Evolutionary conservation across 92 coral and sea anemone species (phyloP).

Genomic region (Anthopleura xanthogrammica): DNA sequence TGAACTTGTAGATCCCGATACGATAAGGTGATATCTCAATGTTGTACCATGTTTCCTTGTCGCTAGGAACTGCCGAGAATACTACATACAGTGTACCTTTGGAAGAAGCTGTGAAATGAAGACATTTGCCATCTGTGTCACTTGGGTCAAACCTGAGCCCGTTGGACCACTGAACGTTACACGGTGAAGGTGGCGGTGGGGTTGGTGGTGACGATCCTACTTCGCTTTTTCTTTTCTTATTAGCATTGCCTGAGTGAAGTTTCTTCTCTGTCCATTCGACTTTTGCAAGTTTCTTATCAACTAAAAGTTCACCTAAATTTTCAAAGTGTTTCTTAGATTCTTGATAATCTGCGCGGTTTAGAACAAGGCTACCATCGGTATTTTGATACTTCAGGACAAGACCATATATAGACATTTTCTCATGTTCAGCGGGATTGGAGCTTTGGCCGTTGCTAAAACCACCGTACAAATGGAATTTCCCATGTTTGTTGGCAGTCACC

Average conservation of each 20-base stretch:
- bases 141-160: conserved; percentile 54
- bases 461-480: conserved; percentile 37
- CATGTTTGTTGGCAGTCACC: conserved; percentile 18
- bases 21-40: conserved; percentile 24
- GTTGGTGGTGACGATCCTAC: not conserved
- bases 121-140: conserved; percentile 34
- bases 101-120: conserved; percentile 52
- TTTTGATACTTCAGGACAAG: conserved; percentile 36
- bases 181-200: conserved; percentile 33
- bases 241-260: not conserved
- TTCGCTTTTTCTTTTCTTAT: not conserved
- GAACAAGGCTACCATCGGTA: conserved; percentile 29
- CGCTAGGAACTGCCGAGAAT: conserved; percentile 38
- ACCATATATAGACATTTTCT: conserved; percentile 51
- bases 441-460: conserved; percentile 33
- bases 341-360: not conserved
- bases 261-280: conserved; percentile 31
- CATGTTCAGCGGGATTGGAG: not conserved
- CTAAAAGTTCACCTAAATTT: conserved; percentile 6
- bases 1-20: not conserved
- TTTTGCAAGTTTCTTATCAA: conserved; percentile 14
- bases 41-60: conserved; percentile 10
- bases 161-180: conserved; percentile 51
- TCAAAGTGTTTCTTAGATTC: conserved; percentile 13
- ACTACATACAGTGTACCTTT: conserved; percentile 40